These are phyloP conservation scores for Habrosyne pyritoides DNA, from an alignment of 2,888 invertebrate species.

Conservation along the genomic window DNA sequence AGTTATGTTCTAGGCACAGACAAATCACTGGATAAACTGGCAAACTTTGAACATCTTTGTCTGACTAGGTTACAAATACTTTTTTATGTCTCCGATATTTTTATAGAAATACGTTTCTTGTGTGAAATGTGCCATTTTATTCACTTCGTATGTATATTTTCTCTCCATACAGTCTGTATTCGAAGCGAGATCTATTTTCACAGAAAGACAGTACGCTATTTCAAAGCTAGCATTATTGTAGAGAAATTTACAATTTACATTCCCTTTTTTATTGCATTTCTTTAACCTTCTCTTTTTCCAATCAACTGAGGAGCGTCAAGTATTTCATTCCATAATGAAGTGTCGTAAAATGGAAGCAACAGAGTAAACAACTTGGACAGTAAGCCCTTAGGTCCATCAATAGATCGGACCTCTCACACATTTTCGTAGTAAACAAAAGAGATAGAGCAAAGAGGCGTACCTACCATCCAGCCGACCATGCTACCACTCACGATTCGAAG, in stretches of 20 bases:
- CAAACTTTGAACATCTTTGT: neutral
- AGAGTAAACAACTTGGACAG: too few species aligned
- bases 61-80: neutral
- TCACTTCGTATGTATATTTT: neutral
- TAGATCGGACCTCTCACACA: too few species aligned
- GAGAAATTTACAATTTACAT: neutral
- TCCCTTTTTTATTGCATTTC: neutral
- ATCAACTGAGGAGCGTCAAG: neutral
- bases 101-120: neutral
- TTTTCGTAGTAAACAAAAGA: too few species aligned
- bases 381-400: too few species aligned
- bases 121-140: neutral
- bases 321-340: neutral
- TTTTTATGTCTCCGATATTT: neutral
- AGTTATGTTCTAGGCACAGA: slow-evolving; percentile 5
- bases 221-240: neutral
- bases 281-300: neutral
- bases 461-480: too few species aligned
- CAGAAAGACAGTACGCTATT: neutral
- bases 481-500: too few species aligned
- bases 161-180: neutral
- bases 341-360: neutral
- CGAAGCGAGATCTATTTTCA: neutral
- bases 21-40: neutral
- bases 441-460: too few species aligned